Evolutionary conservation across 2,888 invertebrate species (phyloP).

Genomic region (Brachycybe producta): DNA sequence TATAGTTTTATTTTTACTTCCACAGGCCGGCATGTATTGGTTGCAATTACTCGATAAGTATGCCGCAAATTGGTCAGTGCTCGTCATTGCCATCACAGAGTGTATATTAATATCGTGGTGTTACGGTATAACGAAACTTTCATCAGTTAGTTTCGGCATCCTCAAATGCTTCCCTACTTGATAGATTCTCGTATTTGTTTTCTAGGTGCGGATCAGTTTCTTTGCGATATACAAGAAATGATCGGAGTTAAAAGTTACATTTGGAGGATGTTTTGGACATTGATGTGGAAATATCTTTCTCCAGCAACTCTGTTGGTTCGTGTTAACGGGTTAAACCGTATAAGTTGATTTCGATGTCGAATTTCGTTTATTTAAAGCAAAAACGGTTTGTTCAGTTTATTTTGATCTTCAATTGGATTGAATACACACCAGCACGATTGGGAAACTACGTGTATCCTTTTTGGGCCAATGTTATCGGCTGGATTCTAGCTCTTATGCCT

Average conservation of each 20-base stretch:
- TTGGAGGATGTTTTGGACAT: constrained; percentile 49
- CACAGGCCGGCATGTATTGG: constrained; percentile 39
- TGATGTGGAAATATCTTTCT: constrained; percentile 63
- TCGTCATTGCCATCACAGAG: constrained; percentile 45
- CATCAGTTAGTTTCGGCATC: too few relatives aligned
- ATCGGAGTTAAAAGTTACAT: constrained; percentile 43
- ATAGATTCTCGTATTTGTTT: neutral
- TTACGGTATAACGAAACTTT: too few relatives aligned
- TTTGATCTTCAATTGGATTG: constrained; percentile 63
- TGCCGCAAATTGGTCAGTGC: constrained; percentile 39
- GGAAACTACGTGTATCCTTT: constrained; percentile 62
- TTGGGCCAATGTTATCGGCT: constrained; percentile 66
- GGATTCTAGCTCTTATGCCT: constrained; percentile 59
- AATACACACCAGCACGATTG: constrained; percentile 58
- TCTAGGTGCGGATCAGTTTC: constrained; percentile 33
- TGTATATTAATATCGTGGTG: constrained; percentile 40
- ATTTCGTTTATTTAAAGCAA: too few relatives aligned
- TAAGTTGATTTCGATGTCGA: neutral
- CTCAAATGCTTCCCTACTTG: neutral
- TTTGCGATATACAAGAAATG: constrained; percentile 36
- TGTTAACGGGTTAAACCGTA: neutral
- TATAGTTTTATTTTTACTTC: too few relatives aligned
- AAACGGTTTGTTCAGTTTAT: constrained; percentile 53
- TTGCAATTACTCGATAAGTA: constrained; percentile 40
- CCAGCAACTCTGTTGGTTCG: constrained; percentile 50